Percentiles rank a stretch among this genome's conserved stretches.
Conservation (phyloP, 2,113 vertebrate genomes). For the Otolemur garnettii region DNA sequence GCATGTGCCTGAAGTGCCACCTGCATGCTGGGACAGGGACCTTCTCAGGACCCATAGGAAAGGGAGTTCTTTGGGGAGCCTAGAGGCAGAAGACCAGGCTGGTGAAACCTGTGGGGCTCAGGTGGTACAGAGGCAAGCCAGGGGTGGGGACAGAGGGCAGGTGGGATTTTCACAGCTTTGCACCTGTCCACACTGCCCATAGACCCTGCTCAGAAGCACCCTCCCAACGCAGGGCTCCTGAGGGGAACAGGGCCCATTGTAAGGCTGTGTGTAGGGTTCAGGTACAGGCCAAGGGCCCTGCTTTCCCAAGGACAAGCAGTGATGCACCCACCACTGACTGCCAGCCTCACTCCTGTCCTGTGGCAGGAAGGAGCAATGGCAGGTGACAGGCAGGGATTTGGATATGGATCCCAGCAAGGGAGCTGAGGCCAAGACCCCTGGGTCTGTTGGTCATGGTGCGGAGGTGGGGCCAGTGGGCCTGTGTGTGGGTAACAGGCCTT, state of each 20-base stretch:
- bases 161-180: background rate
- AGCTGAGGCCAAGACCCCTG: too few species aligned
- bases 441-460: background rate
- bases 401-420: background rate
- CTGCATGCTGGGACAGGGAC: background rate
- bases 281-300: too few species aligned
- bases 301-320: background rate
- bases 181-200: accelerated
- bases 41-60: background rate
- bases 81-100: background rate
- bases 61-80: background rate
- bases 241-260: background rate
- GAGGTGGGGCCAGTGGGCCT: background rate
- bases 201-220: background rate
- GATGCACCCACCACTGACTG: background rate
- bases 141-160: background rate
- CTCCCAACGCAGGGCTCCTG: background rate
- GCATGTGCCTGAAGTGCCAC: background rate
- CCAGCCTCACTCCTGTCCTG: background rate
- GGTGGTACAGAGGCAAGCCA: background rate
- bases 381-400: background rate
- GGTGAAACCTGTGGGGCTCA: background rate
- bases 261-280: background rate
- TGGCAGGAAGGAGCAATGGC: background rate
- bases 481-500: background rate